Evolutionary conservation across 2,888 invertebrate species (phyloP).

Genomic region (Andrena praecox): DNA sequence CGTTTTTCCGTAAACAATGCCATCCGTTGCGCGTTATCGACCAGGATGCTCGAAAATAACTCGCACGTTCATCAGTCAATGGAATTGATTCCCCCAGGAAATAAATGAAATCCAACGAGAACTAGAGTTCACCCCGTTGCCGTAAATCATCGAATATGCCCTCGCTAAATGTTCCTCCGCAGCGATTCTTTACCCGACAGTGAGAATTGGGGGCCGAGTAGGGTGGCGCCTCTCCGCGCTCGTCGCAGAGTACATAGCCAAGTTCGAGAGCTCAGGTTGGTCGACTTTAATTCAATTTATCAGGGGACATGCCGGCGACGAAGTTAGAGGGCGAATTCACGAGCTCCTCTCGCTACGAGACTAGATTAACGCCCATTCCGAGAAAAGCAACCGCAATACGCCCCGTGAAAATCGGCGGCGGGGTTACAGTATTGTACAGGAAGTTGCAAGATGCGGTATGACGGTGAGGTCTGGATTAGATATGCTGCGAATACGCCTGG

Average conservation of each 20-base stretch:
- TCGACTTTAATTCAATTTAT: conserved; percentile 71
- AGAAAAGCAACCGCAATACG: conserved; percentile 34
- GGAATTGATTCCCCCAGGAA: conserved; percentile 3
- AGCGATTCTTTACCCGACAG: not conserved
- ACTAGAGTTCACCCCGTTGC: not conserved
- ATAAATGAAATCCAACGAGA: not conserved
- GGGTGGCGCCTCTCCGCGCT: conserved; percentile 29
- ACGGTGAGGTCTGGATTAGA: conserved; percentile 4
- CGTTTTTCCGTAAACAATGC: not conserved
- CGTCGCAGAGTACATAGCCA: conserved; percentile 35
- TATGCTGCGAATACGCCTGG: not conserved
- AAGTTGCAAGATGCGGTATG: conserved; percentile 39
- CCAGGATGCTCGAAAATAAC: conserved; percentile 6
- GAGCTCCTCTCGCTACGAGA: not conserved
- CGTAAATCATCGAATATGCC: conserved; percentile 16
- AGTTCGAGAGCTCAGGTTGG: conserved; percentile 62
- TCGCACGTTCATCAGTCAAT: conserved; percentile 7
- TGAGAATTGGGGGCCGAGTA: conserved; percentile 42
- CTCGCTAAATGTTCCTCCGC: not conserved
- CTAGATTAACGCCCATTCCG: conserved; percentile 1
- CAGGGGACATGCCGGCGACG: conserved; percentile 41
- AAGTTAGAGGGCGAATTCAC: conserved; percentile 51
- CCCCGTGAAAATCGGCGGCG: conserved; percentile 38
- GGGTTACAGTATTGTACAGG: conserved; percentile 39
- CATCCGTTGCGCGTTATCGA: not conserved